Conservation (phyloP, 2,888 invertebrate species). For the Synanthedon formicaeformis region DNA sequence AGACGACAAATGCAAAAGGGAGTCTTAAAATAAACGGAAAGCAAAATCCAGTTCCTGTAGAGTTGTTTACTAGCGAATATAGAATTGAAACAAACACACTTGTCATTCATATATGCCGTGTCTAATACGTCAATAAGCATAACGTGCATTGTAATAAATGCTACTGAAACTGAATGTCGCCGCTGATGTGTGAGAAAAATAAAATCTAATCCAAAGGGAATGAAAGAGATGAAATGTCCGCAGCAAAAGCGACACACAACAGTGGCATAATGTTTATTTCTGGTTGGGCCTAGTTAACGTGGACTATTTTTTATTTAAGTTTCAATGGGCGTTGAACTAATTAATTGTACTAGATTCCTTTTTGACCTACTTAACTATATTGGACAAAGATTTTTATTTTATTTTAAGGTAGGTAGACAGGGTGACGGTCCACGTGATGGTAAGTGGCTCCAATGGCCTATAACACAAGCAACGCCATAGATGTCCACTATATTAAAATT, state of each 20-base stretch:
- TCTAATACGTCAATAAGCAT: not conserved
- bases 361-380: too few relatives aligned
- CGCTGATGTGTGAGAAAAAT: not conserved
- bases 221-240: not conserved
- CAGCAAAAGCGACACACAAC: not conserved
- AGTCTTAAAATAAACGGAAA: not conserved
- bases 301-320: too few relatives aligned
- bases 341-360: too few relatives aligned
- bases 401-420: too few relatives aligned
- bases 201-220: not conserved
- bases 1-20: too few relatives aligned
- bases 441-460: too few relatives aligned
- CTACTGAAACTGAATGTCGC: not conserved
- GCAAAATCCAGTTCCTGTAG: not conserved
- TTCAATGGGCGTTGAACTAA: too few relatives aligned
- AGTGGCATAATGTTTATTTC: not conserved
- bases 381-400: too few relatives aligned
- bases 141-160: not conserved
- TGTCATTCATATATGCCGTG: not conserved
- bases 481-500: too few relatives aligned
- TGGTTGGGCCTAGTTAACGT: not conserved
- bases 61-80: not conserved
- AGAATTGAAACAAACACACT: not conserved
- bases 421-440: too few relatives aligned
- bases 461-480: too few relatives aligned